A percentile compares a stretch with the other conserved stretches of the same genome.
These are phyloP conservation scores for Smithornis capensis DNA, from an alignment of 2,113 vertebrate genomes.

Conservation along the genomic window DNA sequence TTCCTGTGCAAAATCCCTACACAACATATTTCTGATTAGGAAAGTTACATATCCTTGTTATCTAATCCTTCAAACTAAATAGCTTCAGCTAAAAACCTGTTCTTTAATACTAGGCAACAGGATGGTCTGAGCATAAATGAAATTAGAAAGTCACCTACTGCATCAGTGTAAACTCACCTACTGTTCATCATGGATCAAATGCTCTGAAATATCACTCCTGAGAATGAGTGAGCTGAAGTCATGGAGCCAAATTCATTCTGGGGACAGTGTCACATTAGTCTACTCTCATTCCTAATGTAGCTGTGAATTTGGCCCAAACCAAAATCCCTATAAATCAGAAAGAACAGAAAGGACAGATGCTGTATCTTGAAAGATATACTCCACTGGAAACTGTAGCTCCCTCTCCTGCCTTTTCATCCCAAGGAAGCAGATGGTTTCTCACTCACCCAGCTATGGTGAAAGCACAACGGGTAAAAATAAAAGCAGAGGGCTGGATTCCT, in stretches of 20 bases:
- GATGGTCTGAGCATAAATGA: neutral
- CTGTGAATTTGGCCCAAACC: neutral
- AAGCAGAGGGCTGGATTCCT: constrained; percentile 9
- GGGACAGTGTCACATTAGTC: neutral
- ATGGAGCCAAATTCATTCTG: constrained; percentile 4
- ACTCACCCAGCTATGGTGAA: neutral
- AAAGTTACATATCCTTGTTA: neutral
- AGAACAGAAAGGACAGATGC: neutral
- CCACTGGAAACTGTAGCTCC: neutral
- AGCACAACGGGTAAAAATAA: constrained; percentile 12
- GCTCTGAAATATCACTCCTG: neutral
- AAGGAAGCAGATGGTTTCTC: constrained; percentile 7
- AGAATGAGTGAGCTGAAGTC: neutral
- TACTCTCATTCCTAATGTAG: neutral
- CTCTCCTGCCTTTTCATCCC: neutral
- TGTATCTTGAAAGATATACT: neutral
- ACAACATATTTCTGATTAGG: neutral
- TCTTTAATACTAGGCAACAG: neutral
- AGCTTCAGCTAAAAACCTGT: neutral
- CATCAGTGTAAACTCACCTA: neutral
- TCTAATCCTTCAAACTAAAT: constrained; percentile 7
- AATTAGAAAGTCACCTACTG: neutral
- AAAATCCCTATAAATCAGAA: neutral
- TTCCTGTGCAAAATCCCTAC: neutral
- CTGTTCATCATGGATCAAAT: neutral